phyloP scores from a whole-genome alignment of 2,888 invertebrate genomes.

The Rhyacophila evoluta region DNA sequence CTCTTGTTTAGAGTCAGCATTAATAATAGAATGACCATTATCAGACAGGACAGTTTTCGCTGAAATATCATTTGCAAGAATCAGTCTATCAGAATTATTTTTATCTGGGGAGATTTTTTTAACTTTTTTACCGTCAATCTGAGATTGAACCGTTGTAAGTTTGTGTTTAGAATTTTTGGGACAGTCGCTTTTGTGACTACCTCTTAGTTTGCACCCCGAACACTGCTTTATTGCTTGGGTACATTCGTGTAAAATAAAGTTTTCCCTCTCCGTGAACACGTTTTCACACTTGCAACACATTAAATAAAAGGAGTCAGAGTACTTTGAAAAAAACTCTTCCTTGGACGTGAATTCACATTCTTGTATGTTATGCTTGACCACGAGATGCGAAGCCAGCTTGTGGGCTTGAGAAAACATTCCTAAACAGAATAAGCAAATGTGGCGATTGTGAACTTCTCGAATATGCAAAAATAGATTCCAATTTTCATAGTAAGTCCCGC shows the following conservation, averaged over 20 bases:
- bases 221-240: constrained; percentile 60
- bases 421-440: constrained; percentile 86
- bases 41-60: not conserved
- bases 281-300: constrained; percentile 86
- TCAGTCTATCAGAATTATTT: not conserved
- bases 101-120: constrained; percentile 25
- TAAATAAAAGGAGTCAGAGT: constrained; percentile 78
- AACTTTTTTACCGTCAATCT: constrained; percentile 51
- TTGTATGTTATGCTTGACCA: constrained; percentile 81
- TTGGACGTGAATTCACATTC: constrained; percentile 77
- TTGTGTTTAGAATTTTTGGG: constrained; percentile 55
- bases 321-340: constrained; percentile 76
- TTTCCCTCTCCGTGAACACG: constrained; percentile 80
- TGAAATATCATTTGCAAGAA: not conserved
- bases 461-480: constrained; percentile 90
- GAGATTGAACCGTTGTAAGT: constrained; percentile 55
- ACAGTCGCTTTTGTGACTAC: constrained; percentile 61
- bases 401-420: constrained; percentile 86
- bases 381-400: constrained; percentile 81
- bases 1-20: not conserved
- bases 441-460: constrained; percentile 83
- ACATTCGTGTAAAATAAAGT: constrained; percentile 82
- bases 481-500: constrained; percentile 86
- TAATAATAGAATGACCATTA: not conserved
- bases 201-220: constrained; percentile 60